Conservation (phyloP, 2,888 invertebrate genomes). For the Acanthoscelides obtectus region DNA sequence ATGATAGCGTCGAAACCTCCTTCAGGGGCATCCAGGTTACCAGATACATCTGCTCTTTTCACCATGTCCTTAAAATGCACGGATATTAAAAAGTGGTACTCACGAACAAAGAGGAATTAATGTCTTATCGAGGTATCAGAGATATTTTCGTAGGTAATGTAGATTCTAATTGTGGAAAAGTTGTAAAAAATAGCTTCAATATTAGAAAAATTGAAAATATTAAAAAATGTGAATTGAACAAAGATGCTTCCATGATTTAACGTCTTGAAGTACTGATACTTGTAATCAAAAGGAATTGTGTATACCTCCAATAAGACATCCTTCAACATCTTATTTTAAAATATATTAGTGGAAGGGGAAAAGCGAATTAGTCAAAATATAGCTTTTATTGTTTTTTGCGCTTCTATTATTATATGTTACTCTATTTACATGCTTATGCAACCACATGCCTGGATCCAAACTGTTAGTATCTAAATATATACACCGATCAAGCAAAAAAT, state of each 20-base stretch:
- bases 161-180: too few relatives aligned
- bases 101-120: neutral
- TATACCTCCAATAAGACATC: neutral
- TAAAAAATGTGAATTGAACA: too few relatives aligned
- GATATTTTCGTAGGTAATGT: too few relatives aligned
- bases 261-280: too few relatives aligned
- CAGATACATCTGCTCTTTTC: conserved; percentile 44
- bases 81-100: neutral
- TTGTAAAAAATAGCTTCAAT: too few relatives aligned
- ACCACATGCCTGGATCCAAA: neutral
- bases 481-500: neutral
- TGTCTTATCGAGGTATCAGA: neutral
- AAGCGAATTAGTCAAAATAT: neutral
- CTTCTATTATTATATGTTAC: neutral
- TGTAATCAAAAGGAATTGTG: too few relatives aligned
- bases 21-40: conserved; percentile 57
- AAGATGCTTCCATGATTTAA: too few relatives aligned
- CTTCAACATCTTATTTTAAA: neutral
- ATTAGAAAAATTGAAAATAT: too few relatives aligned
- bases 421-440: neutral
- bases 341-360: neutral
- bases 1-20: conserved; percentile 86
- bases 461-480: neutral
- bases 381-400: neutral
- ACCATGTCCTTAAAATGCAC: conserved; percentile 42